Evolutionary conservation across 1,140 invertebrate genomes (phyloP).

Genomic region (Eriosoma lanigerum): DNA sequence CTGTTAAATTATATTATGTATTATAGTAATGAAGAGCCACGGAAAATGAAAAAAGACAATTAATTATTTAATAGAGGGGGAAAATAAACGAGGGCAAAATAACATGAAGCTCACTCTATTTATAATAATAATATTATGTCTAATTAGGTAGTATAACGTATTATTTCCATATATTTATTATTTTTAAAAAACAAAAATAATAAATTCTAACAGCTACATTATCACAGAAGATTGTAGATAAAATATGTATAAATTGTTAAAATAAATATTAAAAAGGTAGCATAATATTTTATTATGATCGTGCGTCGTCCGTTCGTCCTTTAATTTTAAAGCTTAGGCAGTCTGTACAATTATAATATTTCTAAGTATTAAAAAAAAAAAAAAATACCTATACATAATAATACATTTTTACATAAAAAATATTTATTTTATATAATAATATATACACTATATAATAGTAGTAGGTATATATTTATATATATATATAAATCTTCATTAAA

Average conservation of each 20-base stretch:
- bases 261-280: constrained; percentile 11
- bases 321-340: constrained; percentile 30
- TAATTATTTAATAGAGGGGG: neutral
- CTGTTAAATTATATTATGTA: neutral
- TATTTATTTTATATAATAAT: too few species aligned
- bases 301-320: neutral
- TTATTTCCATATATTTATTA: constrained; percentile 25
- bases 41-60: neutral
- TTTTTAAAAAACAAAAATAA: constrained; percentile 14
- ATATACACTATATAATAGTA: too few species aligned
- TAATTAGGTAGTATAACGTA: constrained; percentile 32
- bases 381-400: too few species aligned
- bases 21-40: neutral
- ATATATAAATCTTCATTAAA: neutral
- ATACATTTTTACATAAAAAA: too few species aligned
- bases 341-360: constrained; percentile 15
- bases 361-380: neutral
- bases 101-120: constrained; percentile 18
- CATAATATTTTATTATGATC: neutral
- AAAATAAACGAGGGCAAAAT: constrained; percentile 4
- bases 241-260: constrained; percentile 36
- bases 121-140: constrained; percentile 1
- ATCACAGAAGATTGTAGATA: constrained; percentile 51
- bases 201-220: constrained; percentile 40
- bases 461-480: too few species aligned